Conservation (phyloP, 2,888 invertebrate genomes). For the Diogma glabrata region DNA sequence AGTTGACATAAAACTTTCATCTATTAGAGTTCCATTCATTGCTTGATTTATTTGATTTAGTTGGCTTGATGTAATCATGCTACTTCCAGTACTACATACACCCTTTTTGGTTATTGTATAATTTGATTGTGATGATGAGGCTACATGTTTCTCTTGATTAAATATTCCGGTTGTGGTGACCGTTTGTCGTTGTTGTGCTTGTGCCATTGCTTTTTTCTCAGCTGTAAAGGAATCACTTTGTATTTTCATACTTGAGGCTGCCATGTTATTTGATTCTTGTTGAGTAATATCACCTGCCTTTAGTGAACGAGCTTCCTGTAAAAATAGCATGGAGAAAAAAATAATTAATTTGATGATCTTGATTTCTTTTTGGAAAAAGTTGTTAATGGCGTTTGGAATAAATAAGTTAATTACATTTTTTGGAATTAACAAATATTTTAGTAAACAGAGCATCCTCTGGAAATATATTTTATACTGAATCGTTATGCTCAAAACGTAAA, state of each 20-base stretch:
- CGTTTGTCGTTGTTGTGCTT: constrained; percentile 66
- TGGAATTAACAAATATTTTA: no score
- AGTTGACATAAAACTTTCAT: constrained; percentile 55
- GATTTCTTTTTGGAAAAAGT: no score
- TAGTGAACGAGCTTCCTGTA: constrained; percentile 71
- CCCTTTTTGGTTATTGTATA: constrained; percentile 68
- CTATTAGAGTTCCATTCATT: constrained; percentile 53
- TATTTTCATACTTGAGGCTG: constrained; percentile 70
- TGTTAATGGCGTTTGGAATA: no score
- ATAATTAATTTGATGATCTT: not conserved
- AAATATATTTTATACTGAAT: no score
- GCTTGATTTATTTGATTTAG: constrained; percentile 48
- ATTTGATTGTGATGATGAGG: constrained; percentile 63
- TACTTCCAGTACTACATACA: constrained; percentile 49
- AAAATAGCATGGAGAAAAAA: no score
- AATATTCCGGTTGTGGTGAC: constrained; percentile 68
- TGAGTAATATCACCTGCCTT: constrained; percentile 75
- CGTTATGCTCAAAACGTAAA: no score
- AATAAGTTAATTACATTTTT: no score
- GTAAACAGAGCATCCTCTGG: no score
- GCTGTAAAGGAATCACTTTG: constrained; percentile 78
- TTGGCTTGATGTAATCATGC: constrained; percentile 44
- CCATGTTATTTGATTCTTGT: constrained; percentile 76
- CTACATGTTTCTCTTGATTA: constrained; percentile 63
- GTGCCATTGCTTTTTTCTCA: constrained; percentile 62